Evolutionary conservation across 2,797 vertebrate genomes (phyloP), one percentile per base, ranked within the genome.

Genomic region (Pipistrellus pipistrellus): DNA sequence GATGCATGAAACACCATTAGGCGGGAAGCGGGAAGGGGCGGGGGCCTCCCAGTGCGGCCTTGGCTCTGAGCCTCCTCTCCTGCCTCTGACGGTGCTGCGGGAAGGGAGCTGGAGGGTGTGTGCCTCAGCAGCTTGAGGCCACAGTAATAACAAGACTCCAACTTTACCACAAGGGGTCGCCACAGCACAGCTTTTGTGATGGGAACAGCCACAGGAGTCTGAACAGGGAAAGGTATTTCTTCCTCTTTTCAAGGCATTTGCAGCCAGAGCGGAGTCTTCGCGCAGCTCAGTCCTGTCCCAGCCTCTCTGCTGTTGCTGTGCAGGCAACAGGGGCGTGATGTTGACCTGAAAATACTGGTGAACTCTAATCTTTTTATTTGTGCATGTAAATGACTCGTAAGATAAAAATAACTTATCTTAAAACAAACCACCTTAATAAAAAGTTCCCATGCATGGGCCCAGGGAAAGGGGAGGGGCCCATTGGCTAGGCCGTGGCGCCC

Each of bases 161-260:
- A 53, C 0, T 0, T 57, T 78, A 55, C 97, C 98, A 97, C 96
- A 78, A 98, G 97, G 95, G 87, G 97, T 97, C 97, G 66, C 96
- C 89, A 95, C 90, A 77, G 90, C 17, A 73, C 89, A 73, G 77
- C 46, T 94, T 85, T 85, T 3, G 72, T 15, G 13, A 4, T 0
- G 32, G 25, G 11, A 71, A 32, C 8, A 8, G 21, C 25, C 55
- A 62, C 53, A 81, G 25, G 69, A 32, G 87, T 68, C 25, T 46
- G 46, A 23, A 75, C 72, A 64, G n/a, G 10, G 53, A 73, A 46
- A 20, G 55, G 32, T 1, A 6, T 8, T 84, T 76, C 30, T 32
- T 71, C 51, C 46, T 86, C 27, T 3, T 46, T 44, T 55, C 38
- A 48, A 57, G 15, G 35, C 20, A 6, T 73, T 23, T 20, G 18